These are phyloP conservation scores for Syngnathus rostellatus DNA, from an alignment of 2,797 vertebrate species.

Conservation along the genomic window DNA sequence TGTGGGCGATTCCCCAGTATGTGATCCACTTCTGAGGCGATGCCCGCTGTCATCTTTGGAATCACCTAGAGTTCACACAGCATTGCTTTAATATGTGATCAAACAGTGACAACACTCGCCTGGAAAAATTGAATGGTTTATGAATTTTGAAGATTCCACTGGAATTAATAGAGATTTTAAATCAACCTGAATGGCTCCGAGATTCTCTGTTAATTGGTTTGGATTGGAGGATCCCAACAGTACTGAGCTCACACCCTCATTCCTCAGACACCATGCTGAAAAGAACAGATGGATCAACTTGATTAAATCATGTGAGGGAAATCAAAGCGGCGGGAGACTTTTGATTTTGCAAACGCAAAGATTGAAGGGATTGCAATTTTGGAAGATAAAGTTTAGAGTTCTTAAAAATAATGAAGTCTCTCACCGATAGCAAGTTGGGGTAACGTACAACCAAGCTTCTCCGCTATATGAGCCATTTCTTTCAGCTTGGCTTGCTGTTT, in stretches of 20 bases:
- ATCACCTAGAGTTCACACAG: conserved; percentile 58
- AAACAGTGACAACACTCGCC: conserved; percentile 3
- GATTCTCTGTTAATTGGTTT: conserved; percentile 90
- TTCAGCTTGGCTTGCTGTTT: conserved; percentile 94
- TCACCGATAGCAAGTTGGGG: conserved; percentile 95
- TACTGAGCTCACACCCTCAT: conserved; percentile 95
- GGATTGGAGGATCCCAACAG: conserved; percentile 91
- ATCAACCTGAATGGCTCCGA: conserved; percentile 91
- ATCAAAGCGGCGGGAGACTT: background rate
- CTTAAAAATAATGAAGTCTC: background rate
- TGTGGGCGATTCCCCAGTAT: conserved; percentile 71
- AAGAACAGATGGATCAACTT: conserved; percentile 3
- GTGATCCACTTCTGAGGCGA: conserved; percentile 70
- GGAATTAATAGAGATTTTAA: background rate
- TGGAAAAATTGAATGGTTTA: background rate
- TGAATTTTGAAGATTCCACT: background rate
- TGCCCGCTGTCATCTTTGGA: conserved; percentile 72
- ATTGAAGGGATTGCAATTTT: conserved; percentile 1
- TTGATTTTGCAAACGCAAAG: background rate
- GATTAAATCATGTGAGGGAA: background rate
- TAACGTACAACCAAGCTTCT: conserved; percentile 91
- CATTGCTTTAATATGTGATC: background rate
- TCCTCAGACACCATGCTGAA: conserved; percentile 94
- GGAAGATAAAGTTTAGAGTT: background rate
- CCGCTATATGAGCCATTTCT: conserved; percentile 85